Percentiles rank a stretch among this genome's conserved stretches.
Evolutionary conservation across 2,113 vertebrate species (phyloP).

Genomic region (Arenaria interpres): DNA sequence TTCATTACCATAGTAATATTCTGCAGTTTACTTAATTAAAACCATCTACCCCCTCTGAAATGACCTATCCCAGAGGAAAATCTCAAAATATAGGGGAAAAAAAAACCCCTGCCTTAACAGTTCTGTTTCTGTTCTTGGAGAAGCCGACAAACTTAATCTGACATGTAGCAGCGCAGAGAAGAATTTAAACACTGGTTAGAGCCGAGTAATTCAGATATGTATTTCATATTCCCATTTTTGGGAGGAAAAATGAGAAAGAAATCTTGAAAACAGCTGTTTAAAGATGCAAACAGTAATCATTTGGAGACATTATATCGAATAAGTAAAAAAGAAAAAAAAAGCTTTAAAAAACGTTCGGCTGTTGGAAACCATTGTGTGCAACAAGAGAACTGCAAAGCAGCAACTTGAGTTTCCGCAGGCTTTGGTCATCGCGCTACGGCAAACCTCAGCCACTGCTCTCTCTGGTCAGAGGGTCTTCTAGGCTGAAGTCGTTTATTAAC

Average conservation of each 20-base stretch:
- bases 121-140: not conserved
- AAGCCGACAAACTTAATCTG: not conserved
- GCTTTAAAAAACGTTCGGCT: not conserved
- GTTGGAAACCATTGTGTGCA: not conserved
- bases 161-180: not conserved
- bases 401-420: not conserved
- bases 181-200: not conserved
- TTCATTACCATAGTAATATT: not conserved
- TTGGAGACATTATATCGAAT: not conserved
- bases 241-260: not conserved
- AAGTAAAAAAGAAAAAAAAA: not conserved
- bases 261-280: not conserved
- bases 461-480: not conserved
- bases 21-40: not conserved
- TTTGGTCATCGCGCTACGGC: not conserved
- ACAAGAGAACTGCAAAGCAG: not conserved
- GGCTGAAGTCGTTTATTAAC: slow-evolving; percentile 28
- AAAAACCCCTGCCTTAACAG: not conserved
- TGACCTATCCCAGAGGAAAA: not conserved
- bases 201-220: not conserved
- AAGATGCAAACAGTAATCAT: not conserved
- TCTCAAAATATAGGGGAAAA: not conserved
- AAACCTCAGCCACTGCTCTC: not conserved
- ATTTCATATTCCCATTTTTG: not conserved
- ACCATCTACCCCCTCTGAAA: not conserved